Percentiles rank a stretch among this genome's conserved stretches.
Conservation (phyloP, 2,797 vertebrate genomes). For the Sebastes diaconus region DNA sequence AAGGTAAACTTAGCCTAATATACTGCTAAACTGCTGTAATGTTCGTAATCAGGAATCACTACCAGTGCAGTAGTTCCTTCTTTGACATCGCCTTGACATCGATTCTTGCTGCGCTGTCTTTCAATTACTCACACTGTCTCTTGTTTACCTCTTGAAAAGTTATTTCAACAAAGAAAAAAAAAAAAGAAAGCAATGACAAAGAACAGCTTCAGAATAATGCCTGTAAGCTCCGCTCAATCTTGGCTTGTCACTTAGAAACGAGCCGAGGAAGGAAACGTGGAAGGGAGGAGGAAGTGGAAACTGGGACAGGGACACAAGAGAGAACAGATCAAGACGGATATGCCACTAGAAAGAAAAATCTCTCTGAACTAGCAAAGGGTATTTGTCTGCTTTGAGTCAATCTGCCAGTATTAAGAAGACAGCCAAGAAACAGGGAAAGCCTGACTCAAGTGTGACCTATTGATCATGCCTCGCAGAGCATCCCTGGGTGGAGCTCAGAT, state of each 20-base stretch:
- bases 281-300: constrained; percentile 23
- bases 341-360: constrained; percentile 3
- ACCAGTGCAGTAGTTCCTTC: neutral
- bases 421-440: constrained; percentile 26
- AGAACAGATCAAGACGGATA: constrained; percentile 32
- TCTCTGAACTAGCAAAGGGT: constrained; percentile 8
- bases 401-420: constrained; percentile 20
- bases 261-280: constrained; percentile 10
- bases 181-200: constrained; percentile 17
- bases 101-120: neutral
- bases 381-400: constrained; percentile 51
- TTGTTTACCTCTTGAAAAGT: constrained; percentile 47
- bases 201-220: constrained; percentile 35
- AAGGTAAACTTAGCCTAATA: neutral
- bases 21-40: constrained; percentile 3
- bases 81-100: constrained; percentile 20
- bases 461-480: constrained; percentile 25
- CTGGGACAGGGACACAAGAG: constrained; percentile 14
- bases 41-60: constrained; percentile 1
- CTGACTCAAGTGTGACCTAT: constrained; percentile 54
- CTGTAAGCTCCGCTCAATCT: constrained; percentile 33
- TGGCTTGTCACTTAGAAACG: constrained; percentile 31
- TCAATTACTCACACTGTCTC: constrained; percentile 26
- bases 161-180: constrained; percentile 17
- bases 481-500: constrained; percentile 39